phyloP scores from a whole-genome alignment of 2,797 vertebrate species.

The Strix occidentalis region DNA sequence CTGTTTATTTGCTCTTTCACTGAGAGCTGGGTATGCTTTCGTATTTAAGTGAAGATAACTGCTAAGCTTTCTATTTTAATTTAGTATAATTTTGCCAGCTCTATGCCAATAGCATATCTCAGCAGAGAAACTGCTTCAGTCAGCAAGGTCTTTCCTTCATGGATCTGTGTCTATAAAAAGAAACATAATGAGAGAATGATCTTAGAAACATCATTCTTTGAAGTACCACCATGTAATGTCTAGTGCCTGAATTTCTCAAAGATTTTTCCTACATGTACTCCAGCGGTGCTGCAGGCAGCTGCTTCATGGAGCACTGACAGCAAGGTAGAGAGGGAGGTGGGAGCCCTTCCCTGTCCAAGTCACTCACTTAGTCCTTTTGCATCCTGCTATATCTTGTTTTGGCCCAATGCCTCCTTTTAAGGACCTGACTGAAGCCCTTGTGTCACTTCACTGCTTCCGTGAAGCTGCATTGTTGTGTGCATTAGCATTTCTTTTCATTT shows the following conservation, averaged over 20 bases:
- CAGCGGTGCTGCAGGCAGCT: neutral
- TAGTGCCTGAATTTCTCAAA: neutral
- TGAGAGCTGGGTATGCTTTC: neutral
- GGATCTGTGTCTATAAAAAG: neutral
- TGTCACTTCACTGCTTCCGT: neutral
- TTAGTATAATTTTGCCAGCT: neutral
- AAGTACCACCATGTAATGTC: neutral
- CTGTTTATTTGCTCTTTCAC: neutral
- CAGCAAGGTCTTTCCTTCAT: neutral
- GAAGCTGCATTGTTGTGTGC: neutral
- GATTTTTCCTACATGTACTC: neutral
- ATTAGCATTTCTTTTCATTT: conserved; percentile 50
- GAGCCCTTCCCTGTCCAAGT: neutral
- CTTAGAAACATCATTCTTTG: neutral
- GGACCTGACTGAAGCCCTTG: neutral
- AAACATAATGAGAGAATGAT: neutral
- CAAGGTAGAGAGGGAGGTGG: neutral
- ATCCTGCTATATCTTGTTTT: neutral
- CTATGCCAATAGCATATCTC: neutral
- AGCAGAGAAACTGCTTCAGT: conserved; percentile 15
- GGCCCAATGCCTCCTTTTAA: neutral
- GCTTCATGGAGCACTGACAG: neutral
- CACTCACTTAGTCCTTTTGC: neutral
- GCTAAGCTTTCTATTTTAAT: conserved; percentile 3
- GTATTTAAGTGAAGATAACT: neutral